Conservation (phyloP, 2,797 vertebrate genomes). For the Hephaestus fuliginosus region DNA sequence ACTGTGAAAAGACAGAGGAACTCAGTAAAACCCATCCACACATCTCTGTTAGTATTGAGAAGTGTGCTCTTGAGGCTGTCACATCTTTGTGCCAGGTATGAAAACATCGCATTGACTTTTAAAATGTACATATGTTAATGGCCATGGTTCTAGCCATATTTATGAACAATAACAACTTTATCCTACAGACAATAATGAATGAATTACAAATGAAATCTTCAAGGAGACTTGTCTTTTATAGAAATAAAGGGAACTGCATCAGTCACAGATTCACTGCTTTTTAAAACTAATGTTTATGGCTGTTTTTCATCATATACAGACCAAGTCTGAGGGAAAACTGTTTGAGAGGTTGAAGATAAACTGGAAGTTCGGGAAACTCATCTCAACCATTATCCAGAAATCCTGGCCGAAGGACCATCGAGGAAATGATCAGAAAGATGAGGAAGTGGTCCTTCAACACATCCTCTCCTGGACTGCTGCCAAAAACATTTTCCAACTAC, state of each 20-base stretch:
- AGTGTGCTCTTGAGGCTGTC: slow-evolving; percentile 91
- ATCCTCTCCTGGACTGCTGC: slow-evolving; percentile 89
- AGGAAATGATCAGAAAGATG: slow-evolving; percentile 50
- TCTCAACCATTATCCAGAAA: slow-evolving; percentile 90
- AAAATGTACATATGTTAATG: not conserved
- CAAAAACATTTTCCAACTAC: slow-evolving; percentile 87
- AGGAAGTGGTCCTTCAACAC: slow-evolving; percentile 85
- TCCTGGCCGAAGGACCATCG: slow-evolving; percentile 88
- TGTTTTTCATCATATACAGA: slow-evolving; percentile 59
- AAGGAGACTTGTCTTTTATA: not conserved
- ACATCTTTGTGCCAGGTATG: slow-evolving; percentile 90
- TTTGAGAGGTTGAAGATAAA: slow-evolving; percentile 65
- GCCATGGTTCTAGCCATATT: not conserved
- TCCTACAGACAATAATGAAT: not conserved
- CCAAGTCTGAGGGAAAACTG: slow-evolving; percentile 74
- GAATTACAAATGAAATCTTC: not conserved
- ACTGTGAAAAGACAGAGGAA: slow-evolving; percentile 76
- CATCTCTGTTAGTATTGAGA: slow-evolving; percentile 84
- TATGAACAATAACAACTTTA: not conserved
- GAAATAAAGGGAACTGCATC: not conserved
- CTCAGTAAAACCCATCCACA: slow-evolving; percentile 61
- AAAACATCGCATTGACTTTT: not conserved
- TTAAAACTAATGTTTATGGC: not conserved
- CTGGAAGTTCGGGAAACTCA: slow-evolving; percentile 87
- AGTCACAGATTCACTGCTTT: not conserved